Evolutionary conservation across 2,797 vertebrate genomes (phyloP).

Genomic region (Pteronotus mesoamericanus): DNA sequence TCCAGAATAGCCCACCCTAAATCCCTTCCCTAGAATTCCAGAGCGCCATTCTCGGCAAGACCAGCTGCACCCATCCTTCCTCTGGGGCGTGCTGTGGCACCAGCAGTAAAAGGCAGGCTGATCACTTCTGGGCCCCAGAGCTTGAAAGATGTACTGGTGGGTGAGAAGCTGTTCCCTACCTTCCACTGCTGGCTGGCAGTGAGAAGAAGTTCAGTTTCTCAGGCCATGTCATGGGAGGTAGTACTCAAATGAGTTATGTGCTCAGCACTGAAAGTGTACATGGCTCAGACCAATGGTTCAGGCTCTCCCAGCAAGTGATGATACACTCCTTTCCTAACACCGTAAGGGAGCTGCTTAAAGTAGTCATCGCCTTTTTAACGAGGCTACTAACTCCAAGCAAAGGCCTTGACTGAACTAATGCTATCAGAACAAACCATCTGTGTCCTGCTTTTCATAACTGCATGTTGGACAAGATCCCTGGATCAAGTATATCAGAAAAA

Average conservation of each 20-base stretch:
- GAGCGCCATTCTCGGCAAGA: background rate
- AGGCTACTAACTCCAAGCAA: background rate
- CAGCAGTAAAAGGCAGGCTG: background rate
- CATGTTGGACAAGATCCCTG: conserved; percentile 27
- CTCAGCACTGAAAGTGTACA: background rate
- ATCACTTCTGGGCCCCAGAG: background rate
- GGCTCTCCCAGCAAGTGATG: background rate
- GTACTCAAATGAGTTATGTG: background rate
- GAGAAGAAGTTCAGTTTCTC: background rate
- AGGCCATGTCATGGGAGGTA: background rate
- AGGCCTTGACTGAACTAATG: background rate
- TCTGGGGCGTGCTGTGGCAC: background rate
- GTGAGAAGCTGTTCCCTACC: background rate
- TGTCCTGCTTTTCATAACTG: conserved; percentile 18
- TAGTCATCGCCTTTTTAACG: background rate
- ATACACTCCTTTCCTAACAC: background rate
- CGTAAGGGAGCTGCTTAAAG: background rate
- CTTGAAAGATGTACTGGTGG: background rate
- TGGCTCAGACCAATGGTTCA: background rate
- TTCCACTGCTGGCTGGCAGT: background rate
- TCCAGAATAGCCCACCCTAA: background rate
- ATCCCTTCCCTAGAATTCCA: background rate
- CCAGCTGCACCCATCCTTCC: background rate
- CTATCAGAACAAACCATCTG: conserved; percentile 5
- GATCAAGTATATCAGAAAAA: background rate